Evolutionary conservation across 2,888 invertebrate species (phyloP).

Genomic region (Drosophila atroscutellata): DNA sequence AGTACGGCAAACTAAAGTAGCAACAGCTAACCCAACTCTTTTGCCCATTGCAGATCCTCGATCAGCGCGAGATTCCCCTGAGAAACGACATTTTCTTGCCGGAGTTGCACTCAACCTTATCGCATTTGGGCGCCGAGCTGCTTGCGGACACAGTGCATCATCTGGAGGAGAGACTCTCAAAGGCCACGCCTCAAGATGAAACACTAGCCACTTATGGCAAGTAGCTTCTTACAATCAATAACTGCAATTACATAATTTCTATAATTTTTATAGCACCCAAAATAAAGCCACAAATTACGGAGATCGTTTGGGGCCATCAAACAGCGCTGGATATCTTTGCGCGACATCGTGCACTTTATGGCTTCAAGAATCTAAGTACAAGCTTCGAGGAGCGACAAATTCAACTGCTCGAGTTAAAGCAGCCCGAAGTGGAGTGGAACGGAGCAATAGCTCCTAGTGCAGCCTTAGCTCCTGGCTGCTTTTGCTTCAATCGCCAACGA

Average conservation of each 20-base stretch:
- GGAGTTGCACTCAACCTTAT: constrained; percentile 88
- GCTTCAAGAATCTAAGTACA: constrained; percentile 88
- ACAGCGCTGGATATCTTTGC: constrained; percentile 89
- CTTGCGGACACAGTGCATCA: constrained; percentile 88
- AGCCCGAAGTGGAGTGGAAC: constrained; percentile 26
- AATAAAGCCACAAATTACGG: constrained; percentile 87
- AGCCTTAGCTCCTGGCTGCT: constrained; percentile 86
- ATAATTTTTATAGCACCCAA: constrained; percentile 88
- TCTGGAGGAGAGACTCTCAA: constrained; percentile 87
- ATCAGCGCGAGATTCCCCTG: constrained; percentile 87
- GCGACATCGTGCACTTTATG: constrained; percentile 89
- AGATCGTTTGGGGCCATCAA: constrained; percentile 89
- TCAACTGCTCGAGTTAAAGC: constrained; percentile 87
- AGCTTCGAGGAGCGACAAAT: constrained; percentile 87
- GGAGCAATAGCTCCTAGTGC: constrained; percentile 71
- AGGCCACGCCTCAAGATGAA: constrained; percentile 87
- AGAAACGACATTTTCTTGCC: constrained; percentile 87
- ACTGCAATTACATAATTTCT: neutral
- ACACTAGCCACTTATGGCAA: constrained; percentile 90
- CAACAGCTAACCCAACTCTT: neutral
- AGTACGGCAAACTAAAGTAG: constrained; percentile 50
- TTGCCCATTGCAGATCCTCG: constrained; percentile 77
- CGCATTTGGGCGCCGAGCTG: constrained; percentile 89
- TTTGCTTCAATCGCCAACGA: constrained; percentile 87
- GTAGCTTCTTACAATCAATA: neutral